A percentile compares a stretch with the other conserved stretches of the same genome.
Conservation (phyloP, 2,113 vertebrate species). For the human (Homo sapiens) region DNA sequence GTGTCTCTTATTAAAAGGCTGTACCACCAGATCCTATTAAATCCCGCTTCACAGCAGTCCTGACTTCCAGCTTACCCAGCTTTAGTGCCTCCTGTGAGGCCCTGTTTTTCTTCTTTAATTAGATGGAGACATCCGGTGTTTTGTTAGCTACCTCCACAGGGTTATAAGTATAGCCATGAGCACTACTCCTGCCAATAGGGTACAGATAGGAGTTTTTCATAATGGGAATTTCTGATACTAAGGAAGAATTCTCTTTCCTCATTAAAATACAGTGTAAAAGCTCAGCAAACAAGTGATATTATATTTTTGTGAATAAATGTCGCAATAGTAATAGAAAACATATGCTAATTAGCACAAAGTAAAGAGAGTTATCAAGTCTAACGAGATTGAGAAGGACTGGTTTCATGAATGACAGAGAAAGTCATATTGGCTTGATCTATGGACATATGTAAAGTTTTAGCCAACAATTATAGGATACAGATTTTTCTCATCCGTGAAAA, state of each 20-base stretch:
- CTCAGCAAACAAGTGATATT: not conserved
- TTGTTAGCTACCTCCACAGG: not conserved
- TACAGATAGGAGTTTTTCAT: not conserved
- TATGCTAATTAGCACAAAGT: not conserved
- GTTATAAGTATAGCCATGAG: not conserved
- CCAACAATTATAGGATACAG: not conserved
- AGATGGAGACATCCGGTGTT: not conserved
- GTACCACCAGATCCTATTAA: not conserved
- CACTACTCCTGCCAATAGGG: not conserved
- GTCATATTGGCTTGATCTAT: not conserved
- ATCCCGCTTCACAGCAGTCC: not conserved
- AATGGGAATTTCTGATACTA: not conserved
- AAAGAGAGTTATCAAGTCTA: not conserved
- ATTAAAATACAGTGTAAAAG: not conserved
- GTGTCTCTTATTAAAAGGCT: not conserved
- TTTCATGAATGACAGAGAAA: not conserved
- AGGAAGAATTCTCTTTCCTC: not conserved
- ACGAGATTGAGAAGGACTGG: not conserved
- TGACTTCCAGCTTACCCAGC: not conserved
- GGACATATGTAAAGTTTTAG: not conserved
- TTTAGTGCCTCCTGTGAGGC: not conserved
- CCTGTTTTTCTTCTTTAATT: not conserved
- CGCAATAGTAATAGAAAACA: not conserved
- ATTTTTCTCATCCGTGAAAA: not conserved
- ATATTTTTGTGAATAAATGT: not conserved